Base-by-base conservation (phyloP, 2,888 invertebrate species). In the Agapostemon virescens region DNA sequence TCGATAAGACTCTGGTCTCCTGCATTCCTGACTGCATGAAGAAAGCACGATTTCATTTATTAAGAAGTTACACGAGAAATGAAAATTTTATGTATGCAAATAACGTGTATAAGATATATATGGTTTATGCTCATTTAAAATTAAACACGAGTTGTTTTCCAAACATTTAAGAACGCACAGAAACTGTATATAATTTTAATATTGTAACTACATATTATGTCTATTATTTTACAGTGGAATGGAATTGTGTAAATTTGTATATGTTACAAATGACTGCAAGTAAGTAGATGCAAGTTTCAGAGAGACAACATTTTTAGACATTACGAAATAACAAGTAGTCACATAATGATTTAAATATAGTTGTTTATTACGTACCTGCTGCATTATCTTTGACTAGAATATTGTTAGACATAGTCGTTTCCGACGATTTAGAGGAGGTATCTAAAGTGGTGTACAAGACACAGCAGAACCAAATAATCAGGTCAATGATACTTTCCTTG, bases 371-470 rank as follows among this genome's bases (percentile, higher is more conserved):
- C 92, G 93, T 94, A 96, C 96, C 95, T 94, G 95, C 95, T 78
- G 94, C 94, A 86, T 95, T 96, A 85, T 96, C 96, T 91, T 96
- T 95, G 73, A 95, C 95, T 68, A 97, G 94, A 88, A 97, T 95
- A 88, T 96, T 96, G 63, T 97, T 97, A 0, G 96, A 95, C 95
- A 97, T 96, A 42, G 97, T 97, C 84, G 99, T 96, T 93, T 97
- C 98, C 38, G 98, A 98, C 0, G 98, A 97, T 89, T 96, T 96
- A 40, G 98, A 97, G 30, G 98, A 98, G n/a, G 98, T 98, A 64
- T 98, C 96, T 81, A 99, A 95, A 87, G 98, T 97, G 20, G 99
- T 99, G 93, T 99, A 99, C 74, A 99, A 94, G 72, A 99, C 97
- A 93, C 98, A 99, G 90, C 96, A 95, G 93, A 98, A 96, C 98